Percentiles rank a stretch among this genome's conserved stretches.
Conservation (phyloP, 2,797 vertebrate species). For the Gouania willdenowi region DNA sequence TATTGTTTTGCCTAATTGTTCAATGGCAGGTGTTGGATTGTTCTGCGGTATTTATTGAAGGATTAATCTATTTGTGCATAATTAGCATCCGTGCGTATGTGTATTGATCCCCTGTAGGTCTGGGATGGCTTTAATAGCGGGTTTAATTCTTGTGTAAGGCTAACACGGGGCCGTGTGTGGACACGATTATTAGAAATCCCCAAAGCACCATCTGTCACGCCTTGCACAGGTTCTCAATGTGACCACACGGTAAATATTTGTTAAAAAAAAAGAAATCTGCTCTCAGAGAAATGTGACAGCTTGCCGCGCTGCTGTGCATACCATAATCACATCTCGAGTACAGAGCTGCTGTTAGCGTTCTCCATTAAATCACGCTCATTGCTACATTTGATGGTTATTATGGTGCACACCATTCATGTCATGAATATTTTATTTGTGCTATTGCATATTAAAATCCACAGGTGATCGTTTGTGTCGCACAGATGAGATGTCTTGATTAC, state of each 20-base stretch:
- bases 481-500: background rate
- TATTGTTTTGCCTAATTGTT: constrained; percentile 14
- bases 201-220: background rate
- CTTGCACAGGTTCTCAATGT: background rate
- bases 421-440: background rate
- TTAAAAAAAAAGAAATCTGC: background rate
- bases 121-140: background rate
- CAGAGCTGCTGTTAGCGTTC: constrained; percentile 2
- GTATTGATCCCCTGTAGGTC: background rate
- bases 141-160: background rate
- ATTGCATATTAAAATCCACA: background rate
- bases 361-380: constrained; percentile 1
- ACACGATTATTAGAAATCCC: background rate
- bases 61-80: too few relatives aligned
- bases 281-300: background rate
- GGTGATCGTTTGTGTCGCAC: background rate
- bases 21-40: constrained; percentile 31
- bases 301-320: constrained; percentile 21
- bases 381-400: background rate
- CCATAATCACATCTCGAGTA: constrained; percentile 41
- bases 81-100: too few relatives aligned
- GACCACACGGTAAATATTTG: background rate
- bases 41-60: too few relatives aligned
- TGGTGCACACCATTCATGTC: background rate
- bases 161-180: background rate